Evolutionary conservation across 2,888 invertebrate genomes (phyloP).

Genomic region (Tenodera sinensis): DNA sequence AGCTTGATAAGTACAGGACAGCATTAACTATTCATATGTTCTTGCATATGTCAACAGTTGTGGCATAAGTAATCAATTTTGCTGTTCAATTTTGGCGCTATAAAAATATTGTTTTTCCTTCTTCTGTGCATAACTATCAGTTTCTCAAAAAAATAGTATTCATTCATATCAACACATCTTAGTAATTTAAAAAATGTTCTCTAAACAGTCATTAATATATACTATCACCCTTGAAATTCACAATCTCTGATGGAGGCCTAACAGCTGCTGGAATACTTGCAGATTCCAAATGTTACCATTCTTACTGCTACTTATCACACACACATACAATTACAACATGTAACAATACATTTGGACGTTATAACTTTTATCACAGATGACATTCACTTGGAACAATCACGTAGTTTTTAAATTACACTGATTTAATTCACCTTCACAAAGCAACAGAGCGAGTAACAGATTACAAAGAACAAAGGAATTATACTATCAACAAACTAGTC

Average conservation of each 20-base stretch:
- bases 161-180: neutral
- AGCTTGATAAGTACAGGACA: neutral
- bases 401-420: neutral
- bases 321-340: neutral
- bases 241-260: neutral
- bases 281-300: neutral
- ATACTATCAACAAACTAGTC: neutral
- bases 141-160: neutral
- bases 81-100: neutral
- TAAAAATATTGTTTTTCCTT: neutral
- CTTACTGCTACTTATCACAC: neutral
- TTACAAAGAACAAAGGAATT: neutral
- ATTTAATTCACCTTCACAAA: neutral
- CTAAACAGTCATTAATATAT: neutral
- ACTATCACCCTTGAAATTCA: neutral
- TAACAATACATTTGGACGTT: neutral
- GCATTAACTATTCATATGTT: neutral
- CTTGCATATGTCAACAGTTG: neutral
- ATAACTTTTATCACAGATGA: neutral
- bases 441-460: neutral
- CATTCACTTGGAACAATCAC: neutral
- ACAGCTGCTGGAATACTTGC: neutral
- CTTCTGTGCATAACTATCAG: neutral
- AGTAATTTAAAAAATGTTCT: neutral
- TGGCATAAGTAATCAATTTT: neutral